phyloP scores from a whole-genome alignment of 2,888 invertebrate genomes.

The Urechis unicinctus region DNA sequence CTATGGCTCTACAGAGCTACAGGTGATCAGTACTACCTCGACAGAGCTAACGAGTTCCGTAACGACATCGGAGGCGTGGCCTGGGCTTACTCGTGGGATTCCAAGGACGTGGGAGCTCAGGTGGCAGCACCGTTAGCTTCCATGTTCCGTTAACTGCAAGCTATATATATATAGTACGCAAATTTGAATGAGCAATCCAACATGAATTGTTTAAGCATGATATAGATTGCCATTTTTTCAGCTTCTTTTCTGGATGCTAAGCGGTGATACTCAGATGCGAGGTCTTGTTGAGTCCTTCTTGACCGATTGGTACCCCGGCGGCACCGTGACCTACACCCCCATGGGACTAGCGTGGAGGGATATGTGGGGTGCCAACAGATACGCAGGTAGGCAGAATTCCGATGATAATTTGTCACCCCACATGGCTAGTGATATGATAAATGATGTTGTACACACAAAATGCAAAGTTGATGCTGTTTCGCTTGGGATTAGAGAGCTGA shows the following conservation, averaged over 20 bases:
- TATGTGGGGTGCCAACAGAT: conserved; percentile 37
- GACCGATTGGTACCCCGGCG: conserved; percentile 33
- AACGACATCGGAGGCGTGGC: conserved; percentile 21
- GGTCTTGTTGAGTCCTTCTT: conserved; percentile 28
- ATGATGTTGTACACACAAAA: too few relatives aligned
- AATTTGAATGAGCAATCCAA: too few relatives aligned
- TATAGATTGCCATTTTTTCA: too few relatives aligned
- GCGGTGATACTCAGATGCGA: conserved; percentile 27
- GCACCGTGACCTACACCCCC: conserved; percentile 31
- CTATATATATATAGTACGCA: too few relatives aligned
- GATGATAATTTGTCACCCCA: not conserved
- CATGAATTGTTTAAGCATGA: not conserved
- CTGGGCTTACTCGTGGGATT: conserved; percentile 39
- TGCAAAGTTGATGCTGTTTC: too few relatives aligned
- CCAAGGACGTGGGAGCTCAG: conserved; percentile 29
- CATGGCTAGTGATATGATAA: too few relatives aligned
- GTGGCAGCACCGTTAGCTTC: too few relatives aligned
- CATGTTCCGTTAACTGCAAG: too few relatives aligned
- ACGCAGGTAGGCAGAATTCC: conserved; percentile 23
- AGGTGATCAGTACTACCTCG: conserved; percentile 27
- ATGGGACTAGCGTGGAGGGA: conserved; percentile 37
- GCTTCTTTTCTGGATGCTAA: conserved; percentile 31
- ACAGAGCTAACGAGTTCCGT: conserved; percentile 25
- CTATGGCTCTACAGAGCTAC: conserved; percentile 38
- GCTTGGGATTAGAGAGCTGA: too few relatives aligned